Evolutionary conservation across 2,113 vertebrate genomes (phyloP).

Genomic region (Oostethus manadensis): DNA sequence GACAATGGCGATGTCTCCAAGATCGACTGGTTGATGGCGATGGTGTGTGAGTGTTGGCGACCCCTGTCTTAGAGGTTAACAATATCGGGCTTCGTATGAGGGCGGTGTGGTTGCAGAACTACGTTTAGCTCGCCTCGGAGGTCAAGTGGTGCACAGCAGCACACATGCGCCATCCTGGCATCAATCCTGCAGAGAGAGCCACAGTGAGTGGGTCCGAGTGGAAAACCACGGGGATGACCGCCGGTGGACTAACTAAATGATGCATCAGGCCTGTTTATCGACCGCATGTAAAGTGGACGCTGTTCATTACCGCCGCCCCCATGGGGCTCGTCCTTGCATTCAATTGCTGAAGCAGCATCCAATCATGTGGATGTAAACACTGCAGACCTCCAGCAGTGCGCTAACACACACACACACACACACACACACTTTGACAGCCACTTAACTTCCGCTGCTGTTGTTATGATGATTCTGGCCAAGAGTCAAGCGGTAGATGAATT

Average conservation of each 20-base stretch:
- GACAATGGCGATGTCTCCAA: no score
- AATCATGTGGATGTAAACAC: conserved; percentile 17
- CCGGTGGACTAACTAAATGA: conserved; percentile 36
- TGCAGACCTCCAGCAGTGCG: conserved; percentile 25
- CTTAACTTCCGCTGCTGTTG: conserved; percentile 5
- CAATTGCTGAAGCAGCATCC: conserved; percentile 17
- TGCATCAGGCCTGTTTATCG: conserved; percentile 35
- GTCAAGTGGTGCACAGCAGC: conserved; percentile 31
- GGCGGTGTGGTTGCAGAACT: conserved; percentile 39
- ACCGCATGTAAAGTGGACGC: conserved; percentile 42
- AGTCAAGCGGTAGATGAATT: conserved; percentile 1
- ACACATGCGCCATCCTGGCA: conserved; percentile 41
- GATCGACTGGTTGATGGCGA: no score
- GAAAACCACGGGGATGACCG: conserved; percentile 28
- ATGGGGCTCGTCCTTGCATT: conserved; percentile 31
- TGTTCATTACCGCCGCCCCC: conserved; percentile 30
- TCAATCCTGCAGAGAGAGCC: conserved; percentile 32
- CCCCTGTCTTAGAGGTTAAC: no score
- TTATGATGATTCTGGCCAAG: conserved; percentile 7
- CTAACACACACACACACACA: background rate
- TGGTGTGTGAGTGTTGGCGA: no score
- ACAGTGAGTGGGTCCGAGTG: conserved; percentile 62
- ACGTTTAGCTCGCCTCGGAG: conserved; percentile 42
- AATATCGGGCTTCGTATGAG: background rate
- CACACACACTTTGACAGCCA: background rate